Base-by-base conservation (phyloP, 2,888 invertebrate genomes). In the Corythucha ciliata region DNA sequence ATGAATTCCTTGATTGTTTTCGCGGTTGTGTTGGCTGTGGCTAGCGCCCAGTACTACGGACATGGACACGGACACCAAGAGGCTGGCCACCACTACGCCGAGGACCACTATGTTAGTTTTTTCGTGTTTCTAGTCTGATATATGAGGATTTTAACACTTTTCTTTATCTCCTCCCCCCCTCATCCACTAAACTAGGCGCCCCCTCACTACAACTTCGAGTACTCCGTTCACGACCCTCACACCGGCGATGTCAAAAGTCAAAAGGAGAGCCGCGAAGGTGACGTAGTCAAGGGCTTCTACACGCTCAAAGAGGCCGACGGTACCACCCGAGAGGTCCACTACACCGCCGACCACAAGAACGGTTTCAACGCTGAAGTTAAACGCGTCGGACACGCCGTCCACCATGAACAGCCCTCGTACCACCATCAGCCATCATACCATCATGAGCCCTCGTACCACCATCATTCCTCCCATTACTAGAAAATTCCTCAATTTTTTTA, bases 191-290 rank as follows among this genome's bases (percentile, higher is more conserved):
- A n/a, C n/a, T n/a, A 69, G 70, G 66, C 67, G 25, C 66, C 65
- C 55, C 67, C 70, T 18, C 67, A 68, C 57, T 70, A 70, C 61
- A 69, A 69, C 54, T 70, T 66, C 63, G 70, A 69, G 54, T 70
- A 70, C 58, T 67, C 67, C 45, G 70, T 70, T 27, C 68, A 70
- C 60, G 70, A 70, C 58, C 65, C 69, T 14, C 69, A 70, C 60
- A 70, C 69, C 8, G 68, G 69, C 58, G 70, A 70, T 58, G 67
- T 70, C 52, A 70, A 70, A 60, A 67, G 64, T 51, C 69, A 70
- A 58, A 69, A 69, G 68, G 70, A 70, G 60, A 68, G 69, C 21
- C 60, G 70, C 40, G 69, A 70, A 53, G 70, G 70, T 4, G 70
- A 70, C 56, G 65, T 64, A 49, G 70, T 70, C 46, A 67, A 69